Evolutionary conservation across 1,140 invertebrate genomes (phyloP).

Genomic region (Hyposmocoma kahamanoa): DNA sequence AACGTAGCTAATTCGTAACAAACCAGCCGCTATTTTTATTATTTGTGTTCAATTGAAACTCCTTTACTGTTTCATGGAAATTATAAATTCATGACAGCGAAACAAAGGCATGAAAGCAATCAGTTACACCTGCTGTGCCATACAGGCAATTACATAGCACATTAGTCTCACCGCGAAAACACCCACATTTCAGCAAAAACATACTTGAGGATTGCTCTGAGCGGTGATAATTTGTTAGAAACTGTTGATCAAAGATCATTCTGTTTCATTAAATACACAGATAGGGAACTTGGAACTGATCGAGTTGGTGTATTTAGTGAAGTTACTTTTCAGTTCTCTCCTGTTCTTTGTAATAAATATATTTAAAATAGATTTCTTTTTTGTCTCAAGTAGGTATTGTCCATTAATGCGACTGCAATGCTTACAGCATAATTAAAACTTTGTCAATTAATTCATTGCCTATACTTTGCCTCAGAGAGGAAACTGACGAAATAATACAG

Average conservation of each 20-base stretch:
- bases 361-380: neutral
- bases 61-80: too few species aligned
- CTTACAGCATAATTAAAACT: neutral
- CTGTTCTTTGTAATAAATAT: too few species aligned
- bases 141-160: constrained; percentile 43
- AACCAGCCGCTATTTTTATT: too few species aligned
- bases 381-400: neutral
- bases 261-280: neutral
- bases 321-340: too few species aligned
- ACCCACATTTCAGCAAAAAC: constrained; percentile 64
- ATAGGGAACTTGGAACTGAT: neutral
- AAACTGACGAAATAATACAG: too few species aligned
- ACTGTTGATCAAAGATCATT: constrained; percentile 44
- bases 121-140: constrained; percentile 12
- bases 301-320: too few species aligned
- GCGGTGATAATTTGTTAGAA: constrained; percentile 64
- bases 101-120: neutral
- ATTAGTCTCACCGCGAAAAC: constrained; percentile 62
- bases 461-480: too few species aligned
- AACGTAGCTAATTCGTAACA: too few species aligned
- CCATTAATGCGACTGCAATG: neutral
- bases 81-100: too few species aligned
- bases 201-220: constrained; percentile 61
- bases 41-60: too few species aligned
- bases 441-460: neutral